phyloP scores from a whole-genome alignment of 2,797 vertebrate genomes.

The Galago senegalensis region DNA sequence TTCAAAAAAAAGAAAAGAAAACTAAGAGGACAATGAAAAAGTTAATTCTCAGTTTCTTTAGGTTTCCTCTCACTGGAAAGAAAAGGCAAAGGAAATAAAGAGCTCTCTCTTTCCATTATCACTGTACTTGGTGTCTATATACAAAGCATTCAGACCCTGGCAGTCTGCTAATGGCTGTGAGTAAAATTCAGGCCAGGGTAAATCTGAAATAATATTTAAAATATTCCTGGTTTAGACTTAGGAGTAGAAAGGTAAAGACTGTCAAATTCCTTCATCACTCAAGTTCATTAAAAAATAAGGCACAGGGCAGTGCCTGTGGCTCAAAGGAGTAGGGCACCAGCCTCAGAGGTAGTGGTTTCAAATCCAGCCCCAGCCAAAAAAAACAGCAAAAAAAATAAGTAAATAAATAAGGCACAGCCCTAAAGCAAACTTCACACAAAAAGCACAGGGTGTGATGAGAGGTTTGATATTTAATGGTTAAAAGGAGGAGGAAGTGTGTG shows the following conservation, averaged over 20 bases:
- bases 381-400: too few species aligned
- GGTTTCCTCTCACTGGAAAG: neutral
- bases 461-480: neutral
- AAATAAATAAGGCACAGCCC: neutral
- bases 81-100: neutral
- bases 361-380: too few species aligned
- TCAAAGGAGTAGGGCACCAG: too few species aligned
- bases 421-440: neutral
- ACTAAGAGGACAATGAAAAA: neutral
- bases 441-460: neutral
- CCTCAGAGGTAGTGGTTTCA: too few species aligned
- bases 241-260: neutral
- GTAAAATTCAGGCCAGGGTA: neutral
- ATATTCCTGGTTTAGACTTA: neutral
- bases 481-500: neutral
- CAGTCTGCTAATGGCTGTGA: neutral
- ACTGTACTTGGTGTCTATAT: neutral
- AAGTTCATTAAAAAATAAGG: neutral
- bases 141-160: neutral
- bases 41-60: neutral
- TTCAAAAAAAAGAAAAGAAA: neutral
- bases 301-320: neutral
- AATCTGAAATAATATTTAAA: neutral
- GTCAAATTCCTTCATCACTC: neutral
- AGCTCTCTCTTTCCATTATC: neutral